Evolutionary conservation across 2,113 vertebrate species (phyloP).

Genomic region (Myrmecophaga tridactyla): DNA sequence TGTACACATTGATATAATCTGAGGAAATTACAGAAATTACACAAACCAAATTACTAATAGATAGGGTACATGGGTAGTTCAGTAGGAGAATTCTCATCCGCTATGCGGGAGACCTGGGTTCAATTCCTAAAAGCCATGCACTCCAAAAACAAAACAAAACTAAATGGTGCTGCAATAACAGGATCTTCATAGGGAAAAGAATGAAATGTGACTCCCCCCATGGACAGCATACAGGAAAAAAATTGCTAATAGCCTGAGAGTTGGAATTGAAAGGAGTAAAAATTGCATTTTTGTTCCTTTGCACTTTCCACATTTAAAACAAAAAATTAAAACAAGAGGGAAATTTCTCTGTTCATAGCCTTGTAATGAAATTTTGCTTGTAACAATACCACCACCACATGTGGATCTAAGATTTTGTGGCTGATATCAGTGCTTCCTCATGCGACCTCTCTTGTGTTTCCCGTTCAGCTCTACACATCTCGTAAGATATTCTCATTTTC

Average conservation of each 20-base stretch:
- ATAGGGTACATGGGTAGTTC: no score
- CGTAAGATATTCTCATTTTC: background rate
- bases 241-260: background rate
- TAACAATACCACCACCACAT: no score
- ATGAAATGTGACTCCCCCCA: no score
- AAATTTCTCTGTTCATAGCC: background rate
- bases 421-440: background rate
- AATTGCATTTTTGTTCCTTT: background rate
- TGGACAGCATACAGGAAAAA: no score
- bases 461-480: background rate
- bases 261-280: background rate
- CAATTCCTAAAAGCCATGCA: no score
- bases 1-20: background rate
- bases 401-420: rapidly evolving
- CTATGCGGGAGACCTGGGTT: no score
- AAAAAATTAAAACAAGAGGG: background rate
- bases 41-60: background rate
- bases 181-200: no score
- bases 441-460: background rate
- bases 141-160: no score
- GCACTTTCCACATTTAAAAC: background rate
- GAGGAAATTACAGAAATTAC: background rate
- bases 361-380: background rate
- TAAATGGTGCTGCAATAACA: no score
- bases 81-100: no score